A percentile compares a stretch with the other conserved stretches of the same genome.
These are phyloP conservation scores for Turnix velox DNA, from an alignment of 2,113 vertebrate species.

Conservation along the genomic window DNA sequence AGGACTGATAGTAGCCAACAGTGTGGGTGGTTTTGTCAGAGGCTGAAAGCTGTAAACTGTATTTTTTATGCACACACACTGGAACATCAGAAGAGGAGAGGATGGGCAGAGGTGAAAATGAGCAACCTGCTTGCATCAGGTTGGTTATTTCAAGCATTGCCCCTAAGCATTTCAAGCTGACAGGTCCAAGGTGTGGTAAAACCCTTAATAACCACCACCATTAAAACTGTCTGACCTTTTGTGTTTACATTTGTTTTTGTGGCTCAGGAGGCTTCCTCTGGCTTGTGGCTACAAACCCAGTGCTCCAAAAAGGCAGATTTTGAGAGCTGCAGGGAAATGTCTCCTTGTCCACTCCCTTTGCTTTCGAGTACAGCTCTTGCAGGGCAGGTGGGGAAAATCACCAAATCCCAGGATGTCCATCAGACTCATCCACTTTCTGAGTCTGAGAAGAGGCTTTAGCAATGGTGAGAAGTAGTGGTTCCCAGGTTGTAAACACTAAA, in stretches of 20 bases:
- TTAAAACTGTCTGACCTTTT: neutral
- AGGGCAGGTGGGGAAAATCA: neutral
- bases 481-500: neutral
- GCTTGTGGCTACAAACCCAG: slow-evolving; percentile 18
- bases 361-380: neutral
- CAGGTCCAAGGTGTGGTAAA: neutral
- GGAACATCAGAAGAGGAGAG: neutral
- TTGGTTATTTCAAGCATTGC: neutral
- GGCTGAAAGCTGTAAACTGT: neutral
- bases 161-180: neutral
- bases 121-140: neutral
- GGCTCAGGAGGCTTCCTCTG: slow-evolving; percentile 5
- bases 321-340: neutral
- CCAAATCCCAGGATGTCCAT: neutral
- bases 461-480: neutral
- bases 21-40: neutral
- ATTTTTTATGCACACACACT: neutral
- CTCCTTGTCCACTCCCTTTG: neutral
- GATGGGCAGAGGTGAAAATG: neutral
- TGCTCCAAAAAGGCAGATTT: neutral
- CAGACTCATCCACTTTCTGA: neutral
- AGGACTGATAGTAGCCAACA: neutral
- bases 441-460: neutral
- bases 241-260: neutral
- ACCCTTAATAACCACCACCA: neutral